These are phyloP conservation scores for Cheilosia vulpina DNA, from an alignment of 2,888 invertebrate genomes.

Conservation along the genomic window DNA sequence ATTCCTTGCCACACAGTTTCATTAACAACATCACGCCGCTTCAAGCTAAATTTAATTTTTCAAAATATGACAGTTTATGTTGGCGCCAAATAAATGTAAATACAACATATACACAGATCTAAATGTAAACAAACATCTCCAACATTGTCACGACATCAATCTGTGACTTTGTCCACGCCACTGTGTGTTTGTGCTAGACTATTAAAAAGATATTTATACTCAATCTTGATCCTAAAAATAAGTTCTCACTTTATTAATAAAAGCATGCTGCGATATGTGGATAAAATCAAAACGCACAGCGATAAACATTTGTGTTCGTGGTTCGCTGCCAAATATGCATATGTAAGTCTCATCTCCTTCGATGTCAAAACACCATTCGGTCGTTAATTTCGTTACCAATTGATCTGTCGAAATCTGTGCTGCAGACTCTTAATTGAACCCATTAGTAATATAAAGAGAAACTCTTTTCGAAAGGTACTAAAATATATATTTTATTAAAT, in stretches of 20 bases:
- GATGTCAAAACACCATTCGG: constrained; percentile 19
- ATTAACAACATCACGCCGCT: too few relatives aligned
- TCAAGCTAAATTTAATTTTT: too few relatives aligned
- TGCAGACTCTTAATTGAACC: constrained; percentile 35
- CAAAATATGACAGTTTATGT: too few relatives aligned
- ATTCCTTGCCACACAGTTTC: too few relatives aligned
- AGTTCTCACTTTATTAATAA: constrained; percentile 22
- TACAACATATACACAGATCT: background rate
- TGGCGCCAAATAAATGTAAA: background rate
- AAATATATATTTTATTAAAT: too few relatives aligned
- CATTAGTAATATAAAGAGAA: constrained; percentile 14
- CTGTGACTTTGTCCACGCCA: constrained; percentile 10
- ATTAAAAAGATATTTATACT: constrained; percentile 47
- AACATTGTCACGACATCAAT: background rate
- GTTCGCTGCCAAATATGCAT: constrained; percentile 32
- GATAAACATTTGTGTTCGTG: constrained; percentile 26
- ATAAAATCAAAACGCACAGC: background rate
- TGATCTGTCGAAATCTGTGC: constrained; percentile 37
- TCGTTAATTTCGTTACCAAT: constrained; percentile 34
- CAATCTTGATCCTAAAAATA: constrained; percentile 30
- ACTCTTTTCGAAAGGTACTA: constrained; percentile 1
- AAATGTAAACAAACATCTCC: constrained; percentile 3
- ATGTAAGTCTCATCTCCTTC: constrained; percentile 7
- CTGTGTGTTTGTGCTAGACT: background rate
- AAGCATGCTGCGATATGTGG: constrained; percentile 2